A percentile compares a stretch with the other conserved stretches of the same genome.
Evolutionary conservation across 2,113 vertebrate genomes (phyloP).

Genomic region (Malurus melanocephalus): DNA sequence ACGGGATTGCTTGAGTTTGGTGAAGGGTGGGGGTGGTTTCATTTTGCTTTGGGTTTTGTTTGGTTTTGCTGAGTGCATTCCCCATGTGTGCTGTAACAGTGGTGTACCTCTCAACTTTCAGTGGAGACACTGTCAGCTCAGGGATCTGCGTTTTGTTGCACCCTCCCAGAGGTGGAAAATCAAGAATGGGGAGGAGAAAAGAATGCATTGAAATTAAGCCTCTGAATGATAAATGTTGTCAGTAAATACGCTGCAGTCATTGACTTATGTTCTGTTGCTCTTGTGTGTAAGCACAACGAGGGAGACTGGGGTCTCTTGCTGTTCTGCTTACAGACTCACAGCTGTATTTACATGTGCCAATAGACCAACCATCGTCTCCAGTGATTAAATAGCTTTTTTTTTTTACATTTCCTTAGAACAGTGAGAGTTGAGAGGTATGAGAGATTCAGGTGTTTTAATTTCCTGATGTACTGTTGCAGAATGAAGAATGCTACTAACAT

Average conservation of each 20-base stretch:
- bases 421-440: constrained; percentile 69
- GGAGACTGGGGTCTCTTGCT: background rate
- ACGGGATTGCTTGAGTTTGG: constrained; percentile 49
- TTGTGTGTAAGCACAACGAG: background rate
- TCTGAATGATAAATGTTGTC: background rate
- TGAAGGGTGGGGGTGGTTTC: background rate
- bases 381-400: background rate
- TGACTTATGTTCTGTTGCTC: constrained; percentile 26
- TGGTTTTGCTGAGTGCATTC: constrained; percentile 67
- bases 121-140: background rate
- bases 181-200: background rate
- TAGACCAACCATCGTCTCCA: background rate
- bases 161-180: constrained; percentile 12
- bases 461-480: background rate
- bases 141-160: background rate
- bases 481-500: constrained; percentile 44
- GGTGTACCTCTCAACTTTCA: constrained; percentile 69
- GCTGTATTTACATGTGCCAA: background rate
- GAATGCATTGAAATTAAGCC: constrained; percentile 11
- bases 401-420: background rate
- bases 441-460: constrained; percentile 27
- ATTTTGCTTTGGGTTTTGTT: constrained; percentile 11
- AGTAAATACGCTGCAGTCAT: background rate
- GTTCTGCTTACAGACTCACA: background rate
- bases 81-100: constrained; percentile 44